Percentiles rank a stretch among this genome's conserved stretches.
These are phyloP conservation scores for Ophioderma brevispina DNA, from an alignment of 35 echinoderm and acorn worm species.

Conservation along the genomic window DNA sequence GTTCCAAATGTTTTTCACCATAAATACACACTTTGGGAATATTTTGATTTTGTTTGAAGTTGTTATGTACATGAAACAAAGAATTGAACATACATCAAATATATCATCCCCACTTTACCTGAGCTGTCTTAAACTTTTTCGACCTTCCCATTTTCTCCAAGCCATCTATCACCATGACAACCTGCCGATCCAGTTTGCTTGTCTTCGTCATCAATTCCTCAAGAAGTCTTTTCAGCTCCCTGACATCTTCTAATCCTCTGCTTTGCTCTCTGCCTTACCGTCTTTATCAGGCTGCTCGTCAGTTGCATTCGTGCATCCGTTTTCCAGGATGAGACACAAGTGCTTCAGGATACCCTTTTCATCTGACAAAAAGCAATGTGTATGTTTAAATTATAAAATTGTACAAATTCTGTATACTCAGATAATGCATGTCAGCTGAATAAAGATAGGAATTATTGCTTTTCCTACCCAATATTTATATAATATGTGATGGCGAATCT, in stretches of 20 bases:
- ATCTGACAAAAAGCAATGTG: neutral
- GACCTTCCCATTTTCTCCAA: conserved; percentile 58
- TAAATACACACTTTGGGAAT: too few relatives aligned
- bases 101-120: too few relatives aligned
- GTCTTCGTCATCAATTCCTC: conserved; percentile 37
- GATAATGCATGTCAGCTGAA: too few relatives aligned
- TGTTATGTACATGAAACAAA: too few relatives aligned
- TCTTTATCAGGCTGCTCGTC: neutral
- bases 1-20: too few relatives aligned
- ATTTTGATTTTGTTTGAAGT: too few relatives aligned
- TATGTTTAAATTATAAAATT: too few relatives aligned
- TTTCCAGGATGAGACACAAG: neutral
- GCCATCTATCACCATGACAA: conserved; percentile 69
- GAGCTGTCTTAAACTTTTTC: conserved; percentile 30
- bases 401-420: too few relatives aligned
- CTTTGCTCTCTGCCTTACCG: neutral
- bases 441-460: too few relatives aligned
- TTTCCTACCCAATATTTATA: too few relatives aligned
- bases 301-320: neutral
- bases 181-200: neutral
- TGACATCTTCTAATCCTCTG: conserved; percentile 22
- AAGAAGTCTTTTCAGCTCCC: conserved; percentile 32
- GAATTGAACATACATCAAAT: too few relatives aligned
- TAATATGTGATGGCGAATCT: too few relatives aligned
- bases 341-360: neutral